phyloP scores from a whole-genome alignment of 2,113 vertebrate species.

The Ptilorrhoa leucosticta region DNA sequence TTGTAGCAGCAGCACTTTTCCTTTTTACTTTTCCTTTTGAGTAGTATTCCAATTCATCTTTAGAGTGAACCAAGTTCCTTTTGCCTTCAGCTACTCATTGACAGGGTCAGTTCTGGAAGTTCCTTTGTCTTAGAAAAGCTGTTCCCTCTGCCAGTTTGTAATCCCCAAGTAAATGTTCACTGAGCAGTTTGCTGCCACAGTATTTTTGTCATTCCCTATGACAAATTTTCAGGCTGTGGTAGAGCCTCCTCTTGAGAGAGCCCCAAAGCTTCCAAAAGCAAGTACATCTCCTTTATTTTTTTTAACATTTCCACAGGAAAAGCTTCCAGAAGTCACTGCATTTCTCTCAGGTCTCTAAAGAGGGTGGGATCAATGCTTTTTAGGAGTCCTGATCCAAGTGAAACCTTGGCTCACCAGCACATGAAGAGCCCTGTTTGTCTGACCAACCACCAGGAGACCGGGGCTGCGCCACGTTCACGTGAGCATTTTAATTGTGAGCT shows the following conservation, averaged over 20 bases:
- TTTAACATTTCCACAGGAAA: neutral
- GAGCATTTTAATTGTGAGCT: neutral
- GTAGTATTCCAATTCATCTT: neutral
- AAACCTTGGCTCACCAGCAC: neutral
- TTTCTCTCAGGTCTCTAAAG: neutral
- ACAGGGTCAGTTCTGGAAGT: neutral
- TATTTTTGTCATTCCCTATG: neutral
- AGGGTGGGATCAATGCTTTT: neutral
- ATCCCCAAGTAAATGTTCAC: neutral
- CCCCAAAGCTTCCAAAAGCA: neutral
- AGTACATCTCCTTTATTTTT: neutral
- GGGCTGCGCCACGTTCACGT: neutral
- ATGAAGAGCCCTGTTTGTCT: neutral
- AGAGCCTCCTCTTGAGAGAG: neutral
- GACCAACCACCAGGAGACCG: accelerated
- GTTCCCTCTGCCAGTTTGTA: neutral
- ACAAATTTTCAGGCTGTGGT: neutral
- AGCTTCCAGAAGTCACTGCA: neutral
- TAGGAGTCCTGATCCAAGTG: neutral
- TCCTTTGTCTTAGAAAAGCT: neutral
- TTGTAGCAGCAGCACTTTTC: neutral
- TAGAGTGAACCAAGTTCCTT: neutral
- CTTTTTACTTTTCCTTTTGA: neutral
- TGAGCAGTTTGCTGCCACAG: neutral
- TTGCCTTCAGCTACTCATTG: neutral